phyloP scores from a whole-genome alignment of 53 echinoderm and acorn worm genomes.

The Crossaster papposus region DNA sequence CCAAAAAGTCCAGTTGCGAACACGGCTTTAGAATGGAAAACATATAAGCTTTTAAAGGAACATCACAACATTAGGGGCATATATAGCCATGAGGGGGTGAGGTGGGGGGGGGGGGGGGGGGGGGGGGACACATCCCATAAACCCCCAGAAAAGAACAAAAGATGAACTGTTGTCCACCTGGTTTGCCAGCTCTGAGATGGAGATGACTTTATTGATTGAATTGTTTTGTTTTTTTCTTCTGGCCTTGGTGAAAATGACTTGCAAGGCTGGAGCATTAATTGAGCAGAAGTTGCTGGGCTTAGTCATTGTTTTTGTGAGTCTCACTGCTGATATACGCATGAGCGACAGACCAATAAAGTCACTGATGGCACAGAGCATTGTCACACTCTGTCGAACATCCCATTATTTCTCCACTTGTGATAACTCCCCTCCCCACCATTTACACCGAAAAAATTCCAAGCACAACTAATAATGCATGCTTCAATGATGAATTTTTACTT shows the following conservation, averaged over 20 bases:
- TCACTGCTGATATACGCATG: background rate
- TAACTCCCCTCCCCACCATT: background rate
- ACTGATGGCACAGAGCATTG: background rate
- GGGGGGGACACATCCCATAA: too few species aligned
- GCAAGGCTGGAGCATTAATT: slow-evolving; percentile 24
- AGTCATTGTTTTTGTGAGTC: background rate
- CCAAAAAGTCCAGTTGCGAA: too few species aligned
- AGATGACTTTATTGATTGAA: background rate
- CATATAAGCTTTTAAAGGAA: too few species aligned
- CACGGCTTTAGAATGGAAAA: too few species aligned
- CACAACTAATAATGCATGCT: background rate
- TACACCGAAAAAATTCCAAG: background rate
- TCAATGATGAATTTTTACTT: background rate
- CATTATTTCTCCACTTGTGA: slow-evolving; percentile 27
- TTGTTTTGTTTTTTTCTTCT: too few species aligned
- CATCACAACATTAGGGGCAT: too few species aligned
- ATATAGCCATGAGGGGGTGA: too few species aligned
- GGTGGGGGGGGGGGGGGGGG: too few species aligned
- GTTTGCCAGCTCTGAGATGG: background rate
- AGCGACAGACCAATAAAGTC: slow-evolving; percentile 26
- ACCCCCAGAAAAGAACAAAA: background rate
- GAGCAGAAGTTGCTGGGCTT: slow-evolving; percentile 51
- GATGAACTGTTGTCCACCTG: background rate
- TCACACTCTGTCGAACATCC: slow-evolving; percentile 20
- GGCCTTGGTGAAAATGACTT: background rate